Percentiles rank a stretch among this genome's conserved stretches.
These are phyloP conservation scores for Rhizomys pruinosus DNA, from an alignment of 2,113 vertebrate genomes.

Conservation along the genomic window DNA sequence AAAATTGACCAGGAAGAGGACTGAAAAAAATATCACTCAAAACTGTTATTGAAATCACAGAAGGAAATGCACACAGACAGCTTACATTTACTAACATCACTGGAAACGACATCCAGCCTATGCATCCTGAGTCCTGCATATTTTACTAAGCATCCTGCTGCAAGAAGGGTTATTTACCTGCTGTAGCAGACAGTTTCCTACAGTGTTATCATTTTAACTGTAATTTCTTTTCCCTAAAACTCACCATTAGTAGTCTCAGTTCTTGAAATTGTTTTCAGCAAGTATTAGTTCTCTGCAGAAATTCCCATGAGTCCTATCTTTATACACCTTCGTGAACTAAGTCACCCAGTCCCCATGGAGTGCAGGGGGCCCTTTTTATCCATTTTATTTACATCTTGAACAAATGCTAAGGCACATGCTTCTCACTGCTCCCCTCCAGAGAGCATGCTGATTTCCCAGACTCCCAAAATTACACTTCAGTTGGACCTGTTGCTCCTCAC, in stretches of 20 bases:
- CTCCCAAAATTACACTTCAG: neutral
- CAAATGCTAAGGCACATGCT: neutral
- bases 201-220: neutral
- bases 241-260: neutral
- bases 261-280: neutral
- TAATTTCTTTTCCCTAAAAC: slow-evolving; percentile 19
- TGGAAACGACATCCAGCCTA: neutral
- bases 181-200: neutral
- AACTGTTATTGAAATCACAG: neutral
- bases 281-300: neutral
- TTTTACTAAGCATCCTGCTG: neutral
- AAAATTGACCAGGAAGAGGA: neutral
- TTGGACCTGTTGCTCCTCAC: neutral
- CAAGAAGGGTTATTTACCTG: neutral
- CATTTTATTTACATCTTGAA: neutral
- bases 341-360: neutral
- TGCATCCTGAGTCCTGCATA: neutral
- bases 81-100: neutral
- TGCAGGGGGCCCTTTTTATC: neutral
- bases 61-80: slow-evolving; percentile 34
- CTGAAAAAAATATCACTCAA: neutral
- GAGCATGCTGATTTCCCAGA: neutral
- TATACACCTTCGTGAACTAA: neutral
- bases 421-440: neutral
- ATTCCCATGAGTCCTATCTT: neutral